Conservation (phyloP, 2,113 vertebrate species). For the Himantopus leucocephalus region DNA sequence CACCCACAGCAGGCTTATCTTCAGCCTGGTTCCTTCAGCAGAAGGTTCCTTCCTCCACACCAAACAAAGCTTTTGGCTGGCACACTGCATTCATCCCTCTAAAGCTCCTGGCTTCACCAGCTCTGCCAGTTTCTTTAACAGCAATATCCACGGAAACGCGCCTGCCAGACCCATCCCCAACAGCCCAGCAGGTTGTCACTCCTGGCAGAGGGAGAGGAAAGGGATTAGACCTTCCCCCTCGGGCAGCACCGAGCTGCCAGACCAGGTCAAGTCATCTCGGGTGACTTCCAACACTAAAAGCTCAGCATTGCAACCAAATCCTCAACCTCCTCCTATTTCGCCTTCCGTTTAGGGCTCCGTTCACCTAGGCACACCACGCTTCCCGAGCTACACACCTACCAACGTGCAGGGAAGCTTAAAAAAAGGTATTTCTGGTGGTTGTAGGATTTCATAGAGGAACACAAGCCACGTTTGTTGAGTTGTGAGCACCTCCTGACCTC, state of each 20-base stretch:
- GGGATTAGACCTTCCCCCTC: background rate
- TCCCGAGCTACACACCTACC: background rate
- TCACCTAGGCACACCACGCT: rapidly evolving
- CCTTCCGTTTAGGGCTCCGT: background rate
- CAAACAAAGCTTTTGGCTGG: background rate
- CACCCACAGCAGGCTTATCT: background rate
- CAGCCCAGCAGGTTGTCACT: rapidly evolving
- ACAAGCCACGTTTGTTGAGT: background rate
- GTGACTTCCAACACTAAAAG: too few relatives aligned
- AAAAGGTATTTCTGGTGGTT: background rate
- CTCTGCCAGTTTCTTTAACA: background rate
- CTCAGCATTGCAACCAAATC: background rate
- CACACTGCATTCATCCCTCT: background rate
- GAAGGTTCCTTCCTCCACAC: background rate
- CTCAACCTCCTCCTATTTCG: background rate
- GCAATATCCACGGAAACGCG: background rate
- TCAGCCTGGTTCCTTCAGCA: background rate
- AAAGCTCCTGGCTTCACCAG: background rate
- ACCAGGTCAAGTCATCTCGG: background rate
- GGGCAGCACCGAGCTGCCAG: background rate
- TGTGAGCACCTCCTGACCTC: background rate
- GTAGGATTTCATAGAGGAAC: background rate
- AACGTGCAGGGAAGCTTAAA: background rate
- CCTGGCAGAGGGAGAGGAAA: background rate
- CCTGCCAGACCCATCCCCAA: too few relatives aligned